phyloP scores from a whole-genome alignment of 2,888 invertebrate genomes.

The Drosophila melanosoma region DNA sequence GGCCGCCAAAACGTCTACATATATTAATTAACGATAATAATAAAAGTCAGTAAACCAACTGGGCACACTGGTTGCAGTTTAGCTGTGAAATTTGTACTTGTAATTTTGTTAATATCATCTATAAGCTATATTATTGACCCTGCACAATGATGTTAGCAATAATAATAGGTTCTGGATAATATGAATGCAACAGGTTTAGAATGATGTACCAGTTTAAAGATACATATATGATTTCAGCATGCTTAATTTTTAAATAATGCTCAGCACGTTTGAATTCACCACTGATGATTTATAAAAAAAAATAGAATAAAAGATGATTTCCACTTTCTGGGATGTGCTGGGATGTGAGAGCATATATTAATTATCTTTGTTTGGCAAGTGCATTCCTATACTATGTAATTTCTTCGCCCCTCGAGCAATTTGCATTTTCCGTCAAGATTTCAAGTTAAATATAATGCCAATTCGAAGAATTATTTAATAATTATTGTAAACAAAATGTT shows the following conservation, averaged over 20 bases:
- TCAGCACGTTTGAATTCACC: neutral
- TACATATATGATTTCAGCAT: neutral
- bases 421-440: neutral
- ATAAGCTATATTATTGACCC: constrained; percentile 34
- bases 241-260: too few relatives aligned
- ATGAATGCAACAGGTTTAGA: constrained; percentile 13
- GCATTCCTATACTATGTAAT: neutral
- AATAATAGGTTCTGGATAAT: constrained; percentile 10
- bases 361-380: neutral
- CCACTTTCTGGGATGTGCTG: neutral
- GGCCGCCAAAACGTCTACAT: constrained; percentile 73
- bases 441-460: constrained; percentile 1
- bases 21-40: constrained; percentile 71
- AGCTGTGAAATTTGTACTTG: constrained; percentile 11
- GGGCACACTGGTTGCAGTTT: constrained; percentile 59
- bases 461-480: constrained; percentile 10
- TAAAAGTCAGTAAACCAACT: constrained; percentile 43
- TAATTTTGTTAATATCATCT: constrained; percentile 18
- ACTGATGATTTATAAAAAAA: neutral
- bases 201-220: neutral
- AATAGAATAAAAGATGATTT: neutral
- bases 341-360: neutral
- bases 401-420: too few relatives aligned
- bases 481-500: constrained; percentile 5
- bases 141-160: constrained; percentile 10